Conservation (phyloP, 2,113 vertebrate genomes). For the Bos javanicus region DNA sequence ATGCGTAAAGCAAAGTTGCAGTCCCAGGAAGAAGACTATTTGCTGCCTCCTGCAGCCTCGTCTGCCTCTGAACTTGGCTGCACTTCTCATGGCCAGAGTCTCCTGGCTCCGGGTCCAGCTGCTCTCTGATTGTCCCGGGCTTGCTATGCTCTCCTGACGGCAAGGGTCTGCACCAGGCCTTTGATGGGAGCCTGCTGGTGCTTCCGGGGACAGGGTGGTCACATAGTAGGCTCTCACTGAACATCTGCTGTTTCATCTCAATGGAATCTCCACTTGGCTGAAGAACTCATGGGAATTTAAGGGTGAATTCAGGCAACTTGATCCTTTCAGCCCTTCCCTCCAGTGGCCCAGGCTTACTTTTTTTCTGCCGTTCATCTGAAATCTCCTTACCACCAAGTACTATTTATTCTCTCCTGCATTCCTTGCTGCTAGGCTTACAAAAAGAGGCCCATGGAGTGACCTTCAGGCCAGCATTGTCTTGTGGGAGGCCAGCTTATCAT, state of each 20-base stretch:
- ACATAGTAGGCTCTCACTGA: background rate
- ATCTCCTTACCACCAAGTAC: background rate
- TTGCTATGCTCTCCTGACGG: fast-evolving
- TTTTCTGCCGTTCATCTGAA: background rate
- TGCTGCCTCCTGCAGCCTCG: background rate
- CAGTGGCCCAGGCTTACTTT: background rate
- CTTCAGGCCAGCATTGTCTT: background rate
- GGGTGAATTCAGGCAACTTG: background rate
- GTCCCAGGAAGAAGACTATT: background rate
- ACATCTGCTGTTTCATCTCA: background rate
- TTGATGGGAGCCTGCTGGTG: background rate
- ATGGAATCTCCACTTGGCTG: background rate
- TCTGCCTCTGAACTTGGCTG: background rate
- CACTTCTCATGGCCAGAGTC: background rate
- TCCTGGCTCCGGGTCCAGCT: background rate
- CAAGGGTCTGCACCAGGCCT: background rate
- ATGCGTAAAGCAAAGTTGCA: background rate
- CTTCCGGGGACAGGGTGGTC: background rate
- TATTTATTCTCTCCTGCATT: background rate
- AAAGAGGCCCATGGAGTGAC: background rate
- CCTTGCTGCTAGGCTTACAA: background rate
- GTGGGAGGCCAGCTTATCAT: fast-evolving
- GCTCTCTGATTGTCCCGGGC: background rate
- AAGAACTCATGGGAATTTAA: background rate
- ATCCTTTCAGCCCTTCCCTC: background rate